These are phyloP conservation scores for Euspilapteryx auroguttella DNA, from an alignment of 2,888 invertebrate species.

Conservation along the genomic window DNA sequence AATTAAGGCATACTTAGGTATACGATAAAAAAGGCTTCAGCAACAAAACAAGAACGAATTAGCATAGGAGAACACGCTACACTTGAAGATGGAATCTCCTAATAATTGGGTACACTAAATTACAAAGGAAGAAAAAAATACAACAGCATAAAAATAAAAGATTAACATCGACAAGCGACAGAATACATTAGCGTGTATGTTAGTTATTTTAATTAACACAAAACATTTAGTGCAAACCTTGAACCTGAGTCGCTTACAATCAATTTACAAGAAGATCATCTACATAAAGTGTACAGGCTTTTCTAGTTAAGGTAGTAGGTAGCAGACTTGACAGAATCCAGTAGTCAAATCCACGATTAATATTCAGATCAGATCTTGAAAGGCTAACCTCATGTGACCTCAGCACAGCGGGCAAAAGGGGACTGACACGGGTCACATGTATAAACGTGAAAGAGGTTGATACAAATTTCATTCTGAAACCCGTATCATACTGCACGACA, in stretches of 20 bases:
- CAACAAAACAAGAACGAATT: constrained; percentile 23
- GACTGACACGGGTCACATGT: constrained; percentile 1
- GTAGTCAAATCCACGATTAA: too few relatives aligned
- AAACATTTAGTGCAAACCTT: constrained; percentile 23
- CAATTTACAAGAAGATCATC: too few relatives aligned
- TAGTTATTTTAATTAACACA: constrained; percentile 37
- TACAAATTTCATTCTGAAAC: too few relatives aligned
- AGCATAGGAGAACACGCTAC: constrained; percentile 36
- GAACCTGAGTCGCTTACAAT: too few relatives aligned
- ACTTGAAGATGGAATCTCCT: constrained; percentile 35
- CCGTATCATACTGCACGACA: too few relatives aligned
- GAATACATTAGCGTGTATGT: constrained; percentile 30
- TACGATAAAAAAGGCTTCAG: constrained; percentile 22
- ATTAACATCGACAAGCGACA: constrained; percentile 36
- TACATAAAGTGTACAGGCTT: too few relatives aligned
- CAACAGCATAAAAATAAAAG: constrained; percentile 19
- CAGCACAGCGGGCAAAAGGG: background rate
- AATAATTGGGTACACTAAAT: constrained; percentile 28
- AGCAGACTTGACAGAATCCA: too few relatives aligned
- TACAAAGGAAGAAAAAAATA: constrained; percentile 2
- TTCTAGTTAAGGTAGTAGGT: too few relatives aligned
- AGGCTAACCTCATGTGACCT: background rate
- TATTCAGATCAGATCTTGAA: background rate
- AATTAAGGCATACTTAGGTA: constrained; percentile 25
- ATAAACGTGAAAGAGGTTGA: too few relatives aligned